Conservation (phyloP, 2,113 vertebrate species). For the Mormyrus iriodes region DNA sequence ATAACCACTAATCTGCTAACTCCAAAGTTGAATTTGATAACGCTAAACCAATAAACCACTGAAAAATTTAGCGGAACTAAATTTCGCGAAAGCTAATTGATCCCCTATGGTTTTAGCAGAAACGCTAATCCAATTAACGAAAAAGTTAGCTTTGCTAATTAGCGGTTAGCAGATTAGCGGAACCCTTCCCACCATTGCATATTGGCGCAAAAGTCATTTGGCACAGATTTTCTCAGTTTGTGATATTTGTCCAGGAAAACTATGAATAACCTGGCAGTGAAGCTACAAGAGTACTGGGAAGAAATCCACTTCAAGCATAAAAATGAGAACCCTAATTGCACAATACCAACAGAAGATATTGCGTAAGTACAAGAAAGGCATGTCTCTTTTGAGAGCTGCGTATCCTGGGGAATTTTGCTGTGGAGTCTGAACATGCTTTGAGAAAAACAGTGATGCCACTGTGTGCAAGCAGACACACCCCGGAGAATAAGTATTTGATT, state of each 20-base stretch:
- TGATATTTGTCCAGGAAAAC: constrained; percentile 27
- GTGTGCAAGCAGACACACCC: not conserved
- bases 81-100: not conserved
- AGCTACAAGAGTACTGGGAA: constrained; percentile 35
- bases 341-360: constrained; percentile 26
- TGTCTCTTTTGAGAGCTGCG: too few relatives aligned
- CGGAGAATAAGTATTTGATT: not conserved
- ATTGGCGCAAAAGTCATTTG: not conserved
- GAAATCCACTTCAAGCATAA: constrained; percentile 28
- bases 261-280: constrained; percentile 32
- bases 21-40: not conserved
- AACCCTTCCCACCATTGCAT: not conserved
- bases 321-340: constrained; percentile 31
- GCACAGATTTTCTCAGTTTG: not conserved
- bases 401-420: not conserved
- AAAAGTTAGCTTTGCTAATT: not conserved
- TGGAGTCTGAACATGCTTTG: not conserved
- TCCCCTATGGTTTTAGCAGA: too few relatives aligned
- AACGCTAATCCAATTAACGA: too few relatives aligned
- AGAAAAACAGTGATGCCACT: not conserved
- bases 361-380: constrained; percentile 15
- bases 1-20: not conserved
- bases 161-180: not conserved
- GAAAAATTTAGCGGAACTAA: not conserved
- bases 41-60: not conserved